Evolutionary conservation across 2,113 vertebrate species (phyloP).

Genomic region (Copsychus sechellarum): DNA sequence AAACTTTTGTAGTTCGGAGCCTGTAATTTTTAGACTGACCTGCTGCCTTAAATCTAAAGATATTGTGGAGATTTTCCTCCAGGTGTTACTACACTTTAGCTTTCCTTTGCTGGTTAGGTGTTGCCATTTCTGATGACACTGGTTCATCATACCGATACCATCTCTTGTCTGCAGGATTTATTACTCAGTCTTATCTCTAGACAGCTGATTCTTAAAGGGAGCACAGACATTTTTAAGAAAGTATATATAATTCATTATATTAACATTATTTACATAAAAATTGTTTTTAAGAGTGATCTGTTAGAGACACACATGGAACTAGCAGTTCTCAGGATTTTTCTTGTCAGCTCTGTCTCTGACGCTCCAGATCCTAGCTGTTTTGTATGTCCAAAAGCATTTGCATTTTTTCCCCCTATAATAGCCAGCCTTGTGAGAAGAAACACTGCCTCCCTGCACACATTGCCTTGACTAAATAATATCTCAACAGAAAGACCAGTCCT

Average conservation of each 20-base stretch:
- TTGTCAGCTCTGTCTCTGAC: background rate
- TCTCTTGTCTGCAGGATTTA: background rate
- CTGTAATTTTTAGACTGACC: background rate
- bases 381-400: background rate
- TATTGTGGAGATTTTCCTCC: background rate
- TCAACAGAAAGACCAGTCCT: background rate
- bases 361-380: background rate
- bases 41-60: background rate
- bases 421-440: background rate
- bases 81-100: background rate
- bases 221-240: background rate
- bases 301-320: background rate
- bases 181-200: background rate
- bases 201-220: background rate
- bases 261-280: background rate
- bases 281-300: background rate
- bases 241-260: background rate
- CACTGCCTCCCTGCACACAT: background rate
- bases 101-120: background rate
- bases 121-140: background rate
- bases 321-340: background rate
- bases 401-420: fast-evolving
- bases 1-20: background rate
- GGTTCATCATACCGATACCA: background rate
- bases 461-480: background rate